phyloP scores from a whole-genome alignment of 2,797 vertebrate genomes.

The Myotis daubentonii region DNA sequence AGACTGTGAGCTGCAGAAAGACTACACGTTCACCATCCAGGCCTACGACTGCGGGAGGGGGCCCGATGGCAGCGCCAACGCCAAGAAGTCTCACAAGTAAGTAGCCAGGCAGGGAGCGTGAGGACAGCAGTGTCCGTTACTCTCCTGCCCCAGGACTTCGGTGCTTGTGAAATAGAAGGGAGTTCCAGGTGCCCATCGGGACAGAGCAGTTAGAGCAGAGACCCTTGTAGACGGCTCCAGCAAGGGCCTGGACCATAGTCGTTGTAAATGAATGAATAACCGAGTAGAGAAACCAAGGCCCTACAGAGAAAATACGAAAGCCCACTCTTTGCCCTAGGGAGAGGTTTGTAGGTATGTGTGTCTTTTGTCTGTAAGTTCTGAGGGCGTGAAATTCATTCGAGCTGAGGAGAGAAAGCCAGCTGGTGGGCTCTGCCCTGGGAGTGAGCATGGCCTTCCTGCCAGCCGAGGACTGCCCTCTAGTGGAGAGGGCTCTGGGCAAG shows the following conservation, averaged over 20 bases:
- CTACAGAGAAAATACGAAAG: neutral
- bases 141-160: neutral
- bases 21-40: constrained; percentile 97
- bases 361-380: neutral
- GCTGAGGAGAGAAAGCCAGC: neutral
- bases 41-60: constrained; percentile 98
- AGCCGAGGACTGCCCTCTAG: rapidly evolving
- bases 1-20: constrained; percentile 98
- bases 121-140: rapidly evolving
- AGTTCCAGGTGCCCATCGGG: rapidly evolving
- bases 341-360: neutral
- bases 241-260: neutral
- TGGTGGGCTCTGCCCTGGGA: rapidly evolving
- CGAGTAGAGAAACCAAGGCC: neutral
- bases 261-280: neutral
- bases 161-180: neutral
- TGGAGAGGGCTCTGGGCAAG: rapidly evolving
- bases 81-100: constrained; percentile 99
- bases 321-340: neutral
- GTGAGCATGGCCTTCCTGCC: no score
- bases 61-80: constrained; percentile 90
- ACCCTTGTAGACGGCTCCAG: neutral
- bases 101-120: constrained; percentile 71
- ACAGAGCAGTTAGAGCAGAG: neutral
- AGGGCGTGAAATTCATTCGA: rapidly evolving